A percentile compares a stretch with the other conserved stretches of the same genome.
These are phyloP conservation scores for Actinemys pallida DNA, from an alignment of 2,113 vertebrate species.

Conservation along the genomic window DNA sequence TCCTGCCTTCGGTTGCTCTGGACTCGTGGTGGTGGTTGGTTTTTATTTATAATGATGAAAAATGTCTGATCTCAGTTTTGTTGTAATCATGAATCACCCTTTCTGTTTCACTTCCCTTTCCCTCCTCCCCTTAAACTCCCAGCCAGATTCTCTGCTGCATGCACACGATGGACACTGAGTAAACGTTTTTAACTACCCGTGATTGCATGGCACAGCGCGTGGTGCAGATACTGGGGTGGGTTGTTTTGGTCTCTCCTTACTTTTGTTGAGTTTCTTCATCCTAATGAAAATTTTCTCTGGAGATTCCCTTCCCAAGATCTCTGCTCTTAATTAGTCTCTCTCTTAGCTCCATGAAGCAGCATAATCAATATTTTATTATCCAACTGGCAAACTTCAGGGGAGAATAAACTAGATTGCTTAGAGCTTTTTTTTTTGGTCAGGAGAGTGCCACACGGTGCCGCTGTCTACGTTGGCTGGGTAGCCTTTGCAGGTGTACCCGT, in stretches of 20 bases:
- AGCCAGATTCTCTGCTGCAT: background rate
- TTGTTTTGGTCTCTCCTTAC: background rate
- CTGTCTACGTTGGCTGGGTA: background rate
- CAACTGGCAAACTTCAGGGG: background rate
- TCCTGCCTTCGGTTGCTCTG: background rate
- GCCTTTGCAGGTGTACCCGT: too few species aligned
- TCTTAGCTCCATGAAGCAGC: background rate
- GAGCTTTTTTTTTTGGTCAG: background rate
- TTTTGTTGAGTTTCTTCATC: conserved; percentile 7
- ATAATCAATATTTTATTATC: conserved; percentile 14
- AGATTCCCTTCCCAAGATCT: conserved; percentile 16
- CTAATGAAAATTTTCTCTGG: background rate
- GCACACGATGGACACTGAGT: background rate
- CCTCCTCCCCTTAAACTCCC: background rate
- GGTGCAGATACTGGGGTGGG: background rate
- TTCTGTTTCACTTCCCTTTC: background rate
- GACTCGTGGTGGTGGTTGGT: conserved; percentile 53
- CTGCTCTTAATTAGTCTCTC: conserved; percentile 12
- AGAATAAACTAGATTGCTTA: background rate
- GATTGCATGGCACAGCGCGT: background rate
- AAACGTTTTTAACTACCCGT: background rate
- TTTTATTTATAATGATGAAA: conserved; percentile 22
- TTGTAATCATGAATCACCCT: conserved; percentile 40
- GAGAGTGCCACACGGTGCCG: background rate
- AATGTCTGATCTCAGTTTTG: background rate